These are phyloP conservation scores for Carpatolechia fugitivella DNA, from an alignment of 2,888 invertebrate species.

Conservation along the genomic window DNA sequence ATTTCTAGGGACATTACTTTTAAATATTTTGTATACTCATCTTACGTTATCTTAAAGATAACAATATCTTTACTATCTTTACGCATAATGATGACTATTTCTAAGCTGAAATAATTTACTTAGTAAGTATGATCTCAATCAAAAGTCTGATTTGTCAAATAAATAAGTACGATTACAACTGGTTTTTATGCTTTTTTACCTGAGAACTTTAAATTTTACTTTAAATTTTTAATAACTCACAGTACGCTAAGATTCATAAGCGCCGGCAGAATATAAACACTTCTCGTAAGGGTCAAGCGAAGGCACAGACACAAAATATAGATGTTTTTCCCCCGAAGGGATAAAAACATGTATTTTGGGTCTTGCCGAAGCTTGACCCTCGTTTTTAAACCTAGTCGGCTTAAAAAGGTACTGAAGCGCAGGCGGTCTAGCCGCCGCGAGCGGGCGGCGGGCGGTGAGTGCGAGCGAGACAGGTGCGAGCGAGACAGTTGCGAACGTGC, in stretches of 20 bases:
- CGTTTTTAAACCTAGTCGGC: background rate
- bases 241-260: conserved; percentile 10
- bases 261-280: conserved; percentile 12
- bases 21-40: too few species aligned
- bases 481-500: too few species aligned
- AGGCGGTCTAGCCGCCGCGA: background rate
- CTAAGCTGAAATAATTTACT: background rate
- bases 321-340: conserved; percentile 7
- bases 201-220: background rate
- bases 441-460: background rate
- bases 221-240: background rate
- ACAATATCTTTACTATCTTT: too few species aligned
- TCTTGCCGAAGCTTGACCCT: conserved; percentile 5
- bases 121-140: background rate
- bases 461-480: too few species aligned
- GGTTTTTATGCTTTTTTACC: background rate
- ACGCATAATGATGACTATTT: too few species aligned
- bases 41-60: too few species aligned
- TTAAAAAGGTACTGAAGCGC: background rate
- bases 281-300: too few species aligned
- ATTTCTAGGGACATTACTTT: background rate
- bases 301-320: too few species aligned
- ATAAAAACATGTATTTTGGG: conserved; percentile 7
- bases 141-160: background rate
- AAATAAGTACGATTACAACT: background rate